Evolutionary conservation across 1,140 invertebrate genomes (phyloP).

Genomic region (Drosophila lini): DNA sequence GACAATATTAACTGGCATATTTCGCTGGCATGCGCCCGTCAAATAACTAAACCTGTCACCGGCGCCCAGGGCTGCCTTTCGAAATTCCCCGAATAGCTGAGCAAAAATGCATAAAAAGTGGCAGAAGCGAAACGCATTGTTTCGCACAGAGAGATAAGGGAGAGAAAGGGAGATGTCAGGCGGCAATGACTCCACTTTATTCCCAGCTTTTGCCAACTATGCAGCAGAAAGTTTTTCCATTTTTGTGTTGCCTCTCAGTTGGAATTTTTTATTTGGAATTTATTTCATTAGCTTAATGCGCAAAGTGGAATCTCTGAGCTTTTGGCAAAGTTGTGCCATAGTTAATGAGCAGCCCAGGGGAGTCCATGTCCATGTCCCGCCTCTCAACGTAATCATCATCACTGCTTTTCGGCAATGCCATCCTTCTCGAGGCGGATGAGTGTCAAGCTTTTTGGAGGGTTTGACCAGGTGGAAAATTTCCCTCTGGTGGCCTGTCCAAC

Average conservation of each 20-base stretch:
- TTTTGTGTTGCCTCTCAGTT: conserved; percentile 30
- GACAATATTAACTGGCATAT: conserved; percentile 67
- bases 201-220: conserved; percentile 27
- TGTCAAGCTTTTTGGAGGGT: conserved; percentile 32
- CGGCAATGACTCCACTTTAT: conserved; percentile 41
- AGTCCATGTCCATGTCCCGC: conserved; percentile 4
- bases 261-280: conserved; percentile 57
- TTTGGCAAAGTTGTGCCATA: conserved; percentile 55
- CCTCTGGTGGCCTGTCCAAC: conserved; percentile 26
- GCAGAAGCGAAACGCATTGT: conserved; percentile 58
- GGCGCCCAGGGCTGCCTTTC: conserved; percentile 24
- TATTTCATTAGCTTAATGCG: conserved; percentile 74
- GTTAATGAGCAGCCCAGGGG: conserved; percentile 30
- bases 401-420: conserved; percentile 16
- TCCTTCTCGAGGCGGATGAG: conserved; percentile 39
- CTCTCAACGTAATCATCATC: conserved; percentile 5
- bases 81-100: conserved; percentile 14
- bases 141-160: conserved; percentile 19
- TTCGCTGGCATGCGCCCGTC: conserved; percentile 57
- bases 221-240: conserved; percentile 30
- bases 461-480: conserved; percentile 55
- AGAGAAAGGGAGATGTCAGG: conserved; percentile 13
- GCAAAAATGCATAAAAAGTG: conserved; percentile 31
- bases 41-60: conserved; percentile 74
- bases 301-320: conserved; percentile 57